Evolutionary conservation across 2,797 vertebrate genomes (phyloP).

Genomic region (Scolopax rusticola): DNA sequence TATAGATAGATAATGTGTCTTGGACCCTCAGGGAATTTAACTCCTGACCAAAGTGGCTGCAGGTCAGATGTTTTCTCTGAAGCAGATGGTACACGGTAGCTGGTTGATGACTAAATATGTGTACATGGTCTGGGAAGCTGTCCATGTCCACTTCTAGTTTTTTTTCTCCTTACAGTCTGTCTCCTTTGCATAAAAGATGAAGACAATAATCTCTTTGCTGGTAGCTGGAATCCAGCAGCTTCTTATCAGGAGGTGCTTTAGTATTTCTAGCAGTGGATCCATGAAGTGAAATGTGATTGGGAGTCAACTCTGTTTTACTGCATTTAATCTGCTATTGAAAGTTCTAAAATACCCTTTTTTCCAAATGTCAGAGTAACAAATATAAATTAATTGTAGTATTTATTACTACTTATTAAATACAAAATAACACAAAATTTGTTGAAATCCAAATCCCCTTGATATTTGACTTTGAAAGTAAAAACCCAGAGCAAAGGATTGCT

Average conservation of each 20-base stretch:
- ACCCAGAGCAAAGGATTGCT: neutral
- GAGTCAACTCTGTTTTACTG: neutral
- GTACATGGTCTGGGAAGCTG: neutral
- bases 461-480: neutral
- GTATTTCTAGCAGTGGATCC: neutral
- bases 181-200: neutral
- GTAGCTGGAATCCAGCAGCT: neutral
- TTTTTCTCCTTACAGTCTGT: neutral
- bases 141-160: neutral
- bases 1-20: neutral
- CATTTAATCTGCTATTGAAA: neutral
- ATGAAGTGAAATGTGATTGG: neutral
- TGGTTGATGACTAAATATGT: neutral
- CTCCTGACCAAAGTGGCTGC: neutral
- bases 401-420: neutral
- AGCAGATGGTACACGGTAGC: neutral
- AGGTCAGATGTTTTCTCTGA: neutral
- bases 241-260: neutral
- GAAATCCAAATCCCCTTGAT: neutral
- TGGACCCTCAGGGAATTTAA: neutral
- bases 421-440: neutral
- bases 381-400: neutral
- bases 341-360: neutral
- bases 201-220: neutral
- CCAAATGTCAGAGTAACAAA: neutral